phyloP scores from a whole-genome alignment of 2,888 invertebrate species.

The Mythimna vitellina region DNA sequence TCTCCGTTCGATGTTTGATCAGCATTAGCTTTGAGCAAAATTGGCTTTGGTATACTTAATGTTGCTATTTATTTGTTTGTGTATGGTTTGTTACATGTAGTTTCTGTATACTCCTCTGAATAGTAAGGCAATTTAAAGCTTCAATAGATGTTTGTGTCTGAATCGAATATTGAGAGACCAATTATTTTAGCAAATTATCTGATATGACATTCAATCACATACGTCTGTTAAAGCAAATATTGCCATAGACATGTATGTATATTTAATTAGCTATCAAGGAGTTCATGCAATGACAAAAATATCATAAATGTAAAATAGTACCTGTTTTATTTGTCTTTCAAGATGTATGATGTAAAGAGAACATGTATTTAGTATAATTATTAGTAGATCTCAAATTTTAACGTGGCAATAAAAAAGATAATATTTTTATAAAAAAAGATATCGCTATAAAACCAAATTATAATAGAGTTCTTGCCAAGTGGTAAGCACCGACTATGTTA shows the following conservation, averaged over 20 bases:
- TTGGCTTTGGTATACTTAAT: constrained; percentile 65
- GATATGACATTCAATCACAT: constrained; percentile 45
- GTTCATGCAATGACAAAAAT: constrained; percentile 55
- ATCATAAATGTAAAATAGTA: constrained; percentile 66
- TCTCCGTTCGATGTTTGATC: constrained; percentile 33
- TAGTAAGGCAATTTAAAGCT: constrained; percentile 31
- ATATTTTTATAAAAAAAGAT: constrained; percentile 65
- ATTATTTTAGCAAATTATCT: constrained; percentile 51
- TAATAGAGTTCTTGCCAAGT: constrained; percentile 62
- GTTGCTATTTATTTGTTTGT: constrained; percentile 64
- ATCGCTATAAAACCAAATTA: constrained; percentile 56
- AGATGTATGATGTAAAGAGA: constrained; percentile 55
- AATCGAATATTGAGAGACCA: constrained; percentile 51
- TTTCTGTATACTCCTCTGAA: constrained; percentile 47
- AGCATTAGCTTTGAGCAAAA: constrained; percentile 58
- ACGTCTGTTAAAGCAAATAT: constrained; percentile 49
- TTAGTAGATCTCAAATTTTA: constrained; percentile 71
- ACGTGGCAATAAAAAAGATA: constrained; percentile 63
- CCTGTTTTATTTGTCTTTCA: constrained; percentile 63
- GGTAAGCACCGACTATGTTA: constrained; percentile 47
- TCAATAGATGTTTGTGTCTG: constrained; percentile 49
- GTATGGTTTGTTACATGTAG: constrained; percentile 63
- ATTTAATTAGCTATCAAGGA: constrained; percentile 48
- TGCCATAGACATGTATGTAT: constrained; percentile 32
- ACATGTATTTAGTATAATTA: constrained; percentile 63